These are phyloP conservation scores for Zaprionus bogoriensis DNA, from an alignment of 2,888 invertebrate genomes.

Conservation along the genomic window DNA sequence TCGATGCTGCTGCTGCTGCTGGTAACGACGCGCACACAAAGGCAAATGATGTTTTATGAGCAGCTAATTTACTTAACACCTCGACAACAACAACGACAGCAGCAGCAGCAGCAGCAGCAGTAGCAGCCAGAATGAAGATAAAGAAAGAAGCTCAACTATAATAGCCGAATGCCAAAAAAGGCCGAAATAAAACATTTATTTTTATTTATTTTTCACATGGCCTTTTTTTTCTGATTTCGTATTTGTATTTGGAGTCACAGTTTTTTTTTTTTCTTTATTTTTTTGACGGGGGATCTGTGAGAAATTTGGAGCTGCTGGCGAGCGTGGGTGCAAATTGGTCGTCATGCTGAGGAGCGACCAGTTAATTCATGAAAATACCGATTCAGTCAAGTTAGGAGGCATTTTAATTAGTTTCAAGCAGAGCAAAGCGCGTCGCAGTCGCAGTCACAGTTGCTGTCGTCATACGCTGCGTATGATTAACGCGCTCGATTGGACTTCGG, in stretches of 20 bases:
- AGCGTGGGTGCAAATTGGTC: slow-evolving; percentile 73
- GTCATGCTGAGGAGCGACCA: slow-evolving; percentile 53
- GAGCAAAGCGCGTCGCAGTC: slow-evolving; percentile 44
- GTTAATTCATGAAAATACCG: slow-evolving; percentile 76
- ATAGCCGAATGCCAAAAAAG: slow-evolving; percentile 51
- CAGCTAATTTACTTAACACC: slow-evolving; percentile 79
- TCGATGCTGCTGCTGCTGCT: slow-evolving; percentile 41
- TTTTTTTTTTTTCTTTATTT: slow-evolving; percentile 15
- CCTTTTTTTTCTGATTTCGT: slow-evolving; percentile 54
- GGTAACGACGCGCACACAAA: slow-evolving; percentile 59
- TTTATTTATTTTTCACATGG: slow-evolving; percentile 73
- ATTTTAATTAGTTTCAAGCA: slow-evolving; percentile 72
- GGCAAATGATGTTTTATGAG: slow-evolving; percentile 76
- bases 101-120: slow-evolving; percentile 31
- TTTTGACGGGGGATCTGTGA: slow-evolving; percentile 16
- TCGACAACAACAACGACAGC: slow-evolving; percentile 49
- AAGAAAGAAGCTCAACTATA: slow-evolving; percentile 54
- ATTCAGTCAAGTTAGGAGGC: slow-evolving; percentile 65
- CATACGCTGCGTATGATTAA: slow-evolving; percentile 66
- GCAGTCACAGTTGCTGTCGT: slow-evolving; percentile 13
- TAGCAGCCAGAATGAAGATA: slow-evolving; percentile 37
- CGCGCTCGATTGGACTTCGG: background rate
- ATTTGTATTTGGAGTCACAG: slow-evolving; percentile 38
- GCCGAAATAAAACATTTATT: slow-evolving; percentile 47
- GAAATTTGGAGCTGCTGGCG: slow-evolving; percentile 10